Evolutionary conservation across 92 coral and sea anemone genomes (phyloP), one percentile per base, ranked within the genome.

Genomic region (Phenganax marumi): DNA sequence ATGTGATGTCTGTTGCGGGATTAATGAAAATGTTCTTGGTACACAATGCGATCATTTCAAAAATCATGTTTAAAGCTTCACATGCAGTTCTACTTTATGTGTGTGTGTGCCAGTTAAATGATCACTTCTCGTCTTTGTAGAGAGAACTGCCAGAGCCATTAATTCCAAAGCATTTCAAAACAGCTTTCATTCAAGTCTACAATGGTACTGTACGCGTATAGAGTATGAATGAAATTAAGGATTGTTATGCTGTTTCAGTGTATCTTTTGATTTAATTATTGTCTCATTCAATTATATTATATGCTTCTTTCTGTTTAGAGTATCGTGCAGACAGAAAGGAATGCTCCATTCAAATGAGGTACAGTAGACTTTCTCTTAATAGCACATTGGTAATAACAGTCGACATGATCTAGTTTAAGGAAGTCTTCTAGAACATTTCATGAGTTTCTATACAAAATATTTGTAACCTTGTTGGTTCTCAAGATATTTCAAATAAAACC

Each of bases 131-230:
- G 33, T 33, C 50, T 62, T 78, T 80, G 2, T 65, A 96, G 99
- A 96, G 99, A 87, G 99, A 96, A 58, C 93, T 96, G 17, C 99
- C 99, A 50, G 96, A 92, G 61, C 99, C 99, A 24, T 91, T 89
- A 0, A 88, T 96, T 58, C 97, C 99, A 60, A 91, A 86, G 68
- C 78, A 81, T 74, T 83, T 96, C 26, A 96, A 90, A 58, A 84
- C 89, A 60, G 91, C 93, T 50, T 96, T 96, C 73, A 88, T 96
- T 39, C 87, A 74, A 86, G 81, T 96, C 21, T 90, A 92, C 86
- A 82, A 91, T 89, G 93, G 99, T 96, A 65, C 5, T 33, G 43
- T 33, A 5, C 43, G 5, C 5, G 43, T 56, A 21, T 8, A 70
- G 21, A 23, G 5, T 23, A 23, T 16, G 10, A 6, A 3, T 3